Evolutionary conservation across 2,797 vertebrate species (phyloP).

Genomic region (Catamblyrhynchus diadema): DNA sequence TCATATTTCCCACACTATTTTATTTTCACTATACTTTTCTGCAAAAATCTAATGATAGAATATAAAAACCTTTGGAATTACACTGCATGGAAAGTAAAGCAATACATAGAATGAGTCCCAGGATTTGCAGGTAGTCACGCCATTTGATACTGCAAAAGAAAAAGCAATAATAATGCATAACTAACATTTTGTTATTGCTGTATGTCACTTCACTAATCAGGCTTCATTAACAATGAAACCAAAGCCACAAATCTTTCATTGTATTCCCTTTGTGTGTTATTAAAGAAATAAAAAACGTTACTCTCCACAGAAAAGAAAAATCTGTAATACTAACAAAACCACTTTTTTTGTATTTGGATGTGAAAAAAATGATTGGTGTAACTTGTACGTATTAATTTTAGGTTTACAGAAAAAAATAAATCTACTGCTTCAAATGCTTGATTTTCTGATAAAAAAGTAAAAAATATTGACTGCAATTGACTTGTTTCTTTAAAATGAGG

Average conservation of each 20-base stretch:
- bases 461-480: neutral
- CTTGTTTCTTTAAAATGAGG: neutral
- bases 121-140: accelerated
- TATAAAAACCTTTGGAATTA: neutral
- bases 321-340: neutral
- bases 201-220: neutral
- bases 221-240: neutral
- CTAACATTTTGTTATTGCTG: neutral
- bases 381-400: neutral
- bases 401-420: neutral
- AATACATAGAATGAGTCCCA: neutral
- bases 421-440: neutral
- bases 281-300: neutral
- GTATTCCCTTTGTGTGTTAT: neutral
- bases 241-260: neutral
- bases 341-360: neutral
- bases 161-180: neutral
- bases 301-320: neutral
- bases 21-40: neutral
- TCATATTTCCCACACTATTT: neutral
- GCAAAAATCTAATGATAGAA: neutral
- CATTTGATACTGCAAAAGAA: neutral
- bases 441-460: neutral
- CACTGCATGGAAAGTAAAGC: neutral
- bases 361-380: neutral